These are phyloP conservation scores for Drosophila mayri DNA, from an alignment of 1,140 invertebrate genomes.

Conservation along the genomic window DNA sequence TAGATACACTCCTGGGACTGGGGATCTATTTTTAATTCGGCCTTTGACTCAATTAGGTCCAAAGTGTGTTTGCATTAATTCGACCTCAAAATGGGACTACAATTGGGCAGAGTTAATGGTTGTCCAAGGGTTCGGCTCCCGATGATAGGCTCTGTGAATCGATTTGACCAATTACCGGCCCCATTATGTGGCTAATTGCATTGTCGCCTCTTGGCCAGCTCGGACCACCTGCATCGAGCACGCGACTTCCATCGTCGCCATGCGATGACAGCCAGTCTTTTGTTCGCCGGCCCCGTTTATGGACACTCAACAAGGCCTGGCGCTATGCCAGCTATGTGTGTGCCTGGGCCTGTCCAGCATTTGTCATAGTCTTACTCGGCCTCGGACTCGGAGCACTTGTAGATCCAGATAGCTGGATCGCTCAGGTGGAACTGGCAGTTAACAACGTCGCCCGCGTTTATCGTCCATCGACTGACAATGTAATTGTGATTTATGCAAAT, in stretches of 20 bases:
- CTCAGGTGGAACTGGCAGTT: conserved; percentile 35
- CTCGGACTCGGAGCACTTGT: conserved; percentile 49
- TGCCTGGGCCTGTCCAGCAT: conserved; percentile 38
- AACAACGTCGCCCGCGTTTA: conserved; percentile 53
- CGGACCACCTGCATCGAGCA: conserved; percentile 62
- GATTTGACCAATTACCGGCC: conserved; percentile 32
- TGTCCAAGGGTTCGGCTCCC: conserved; percentile 32
- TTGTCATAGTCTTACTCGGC: conserved; percentile 52
- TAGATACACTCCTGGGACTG: conserved; percentile 26
- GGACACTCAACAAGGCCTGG: conserved; percentile 68
- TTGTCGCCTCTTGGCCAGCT: conserved; percentile 28
- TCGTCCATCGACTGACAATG: conserved; percentile 76
- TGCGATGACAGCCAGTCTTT: conserved; percentile 54
- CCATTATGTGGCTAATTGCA: conserved; percentile 51
- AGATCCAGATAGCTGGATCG: conserved; percentile 27
- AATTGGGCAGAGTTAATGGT: conserved; percentile 28
- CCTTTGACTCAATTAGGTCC: conserved; percentile 55
- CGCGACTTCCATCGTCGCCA: conserved; percentile 33
- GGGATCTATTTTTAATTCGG: conserved; percentile 44
- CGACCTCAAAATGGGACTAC: conserved; percentile 68
- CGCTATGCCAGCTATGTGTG: conserved; percentile 42
- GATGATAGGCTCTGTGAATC: conserved; percentile 3
- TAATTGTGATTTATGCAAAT: conserved; percentile 84
- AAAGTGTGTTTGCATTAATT: conserved; percentile 68
- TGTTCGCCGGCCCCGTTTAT: conserved; percentile 46